Base-by-base conservation (phyloP, 2,113 vertebrate species). In the Panthera uncia region DNA sequence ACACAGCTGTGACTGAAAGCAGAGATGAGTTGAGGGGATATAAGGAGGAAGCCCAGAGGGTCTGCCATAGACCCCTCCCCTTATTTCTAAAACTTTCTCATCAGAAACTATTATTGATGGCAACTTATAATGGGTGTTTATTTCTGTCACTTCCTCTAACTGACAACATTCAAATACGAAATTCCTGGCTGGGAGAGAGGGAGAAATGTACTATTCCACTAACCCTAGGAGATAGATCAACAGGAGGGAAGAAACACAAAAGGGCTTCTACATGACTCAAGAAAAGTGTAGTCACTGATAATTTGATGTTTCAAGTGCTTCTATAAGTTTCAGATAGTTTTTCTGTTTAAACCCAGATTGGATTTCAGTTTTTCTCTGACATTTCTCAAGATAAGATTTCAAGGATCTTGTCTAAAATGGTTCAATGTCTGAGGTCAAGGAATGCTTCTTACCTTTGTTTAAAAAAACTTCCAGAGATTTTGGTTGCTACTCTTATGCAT, bases 381-480 rank as follows among this genome's bases (percentile, higher is more conserved):
- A 68, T 36, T 82, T 87, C 63, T 95, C 36, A 65, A 76, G 74
- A 87, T 29, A 88, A 78, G 36, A 93, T 86, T 92, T 92, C 61
- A 88, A 78, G 68, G 25, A 65, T 94, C 69, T 88, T 65, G 7
- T 92, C 82, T 71, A 23, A 15, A 87, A 82, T 19, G 45, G 61
- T 33, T 87, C 57, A 52, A 5, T 71, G 33, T 85, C 55, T 80
- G 65, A 94, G 10, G n/a, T 41, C 71, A 80, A 73, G 65, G 29
- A 90, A 65, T 85, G 11, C 11, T 41, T 79, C 63, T 66, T 74
- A 50, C 21, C 33, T 69, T 93, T 93, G 36, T 48, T 88, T 66
- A 68, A 89, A 89, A 96, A 96, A 14, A 27, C 65, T 88, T 78
- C 38, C 45, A 82, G 92, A 92, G n/a, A 52, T 95, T 73, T 94